phyloP scores from a whole-genome alignment of 2,888 invertebrate genomes.

The Erynnis tages region DNA sequence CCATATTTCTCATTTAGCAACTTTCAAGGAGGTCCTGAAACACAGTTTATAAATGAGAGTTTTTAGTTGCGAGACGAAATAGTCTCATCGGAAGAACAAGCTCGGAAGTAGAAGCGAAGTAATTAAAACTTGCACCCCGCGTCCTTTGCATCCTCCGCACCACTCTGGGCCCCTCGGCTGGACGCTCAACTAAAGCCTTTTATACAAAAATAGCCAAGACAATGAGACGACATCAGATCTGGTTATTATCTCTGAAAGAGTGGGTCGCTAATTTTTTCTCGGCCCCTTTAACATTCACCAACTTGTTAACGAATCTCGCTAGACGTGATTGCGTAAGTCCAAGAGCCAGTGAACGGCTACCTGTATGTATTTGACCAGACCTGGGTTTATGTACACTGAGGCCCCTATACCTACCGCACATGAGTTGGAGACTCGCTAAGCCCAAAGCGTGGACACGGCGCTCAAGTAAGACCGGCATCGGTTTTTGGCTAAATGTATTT shows the following conservation, averaged over 20 bases:
- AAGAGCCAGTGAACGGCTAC: no score
- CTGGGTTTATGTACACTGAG: no score
- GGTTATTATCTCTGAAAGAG: constrained; percentile 18
- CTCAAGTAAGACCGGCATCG: no score
- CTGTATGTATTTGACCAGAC: no score
- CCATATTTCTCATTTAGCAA: constrained; percentile 47
- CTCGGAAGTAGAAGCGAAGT: constrained; percentile 63
- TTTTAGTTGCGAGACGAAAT: constrained; percentile 65
- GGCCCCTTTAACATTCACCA: constrained; percentile 14
- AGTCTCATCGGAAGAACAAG: constrained; percentile 60
- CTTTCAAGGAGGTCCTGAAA: constrained; percentile 50
- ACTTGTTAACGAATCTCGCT: constrained; percentile 13
- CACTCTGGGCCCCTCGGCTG: constrained; percentile 37
- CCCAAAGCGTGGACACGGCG: no score
- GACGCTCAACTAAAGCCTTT: constrained; percentile 30
- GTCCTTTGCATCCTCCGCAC: constrained; percentile 35
- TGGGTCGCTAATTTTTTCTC: constrained; percentile 5
- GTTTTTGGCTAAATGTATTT: no score
- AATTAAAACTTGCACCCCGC: constrained; percentile 69
- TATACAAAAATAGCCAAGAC: constrained; percentile 21
- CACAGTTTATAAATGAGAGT: constrained; percentile 64
- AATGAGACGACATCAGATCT: constrained; percentile 24
- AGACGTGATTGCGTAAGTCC: constrained; percentile 12
- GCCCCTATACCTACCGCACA: no score
- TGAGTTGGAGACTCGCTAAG: no score